These are phyloP conservation scores for Ectobius pallidus DNA, from an alignment of 2,888 invertebrate species.

Conservation along the genomic window DNA sequence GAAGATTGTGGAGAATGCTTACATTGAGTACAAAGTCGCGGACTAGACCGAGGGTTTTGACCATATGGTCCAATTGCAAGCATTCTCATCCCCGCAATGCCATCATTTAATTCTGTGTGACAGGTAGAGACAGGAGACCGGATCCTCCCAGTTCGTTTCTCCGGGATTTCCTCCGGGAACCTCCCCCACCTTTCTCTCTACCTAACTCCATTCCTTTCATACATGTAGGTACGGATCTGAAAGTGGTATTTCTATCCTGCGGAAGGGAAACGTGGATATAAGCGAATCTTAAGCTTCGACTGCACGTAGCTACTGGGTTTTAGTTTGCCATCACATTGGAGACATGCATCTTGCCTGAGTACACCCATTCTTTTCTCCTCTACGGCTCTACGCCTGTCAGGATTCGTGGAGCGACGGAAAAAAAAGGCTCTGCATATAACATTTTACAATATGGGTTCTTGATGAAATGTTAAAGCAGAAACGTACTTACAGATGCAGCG, in stretches of 20 bases:
- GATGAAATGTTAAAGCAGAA: too few relatives aligned
- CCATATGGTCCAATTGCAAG: slow-evolving; percentile 8
- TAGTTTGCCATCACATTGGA: neutral
- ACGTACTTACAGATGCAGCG: too few relatives aligned
- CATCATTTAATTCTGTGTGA: slow-evolving; percentile 44
- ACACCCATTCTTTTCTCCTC: neutral
- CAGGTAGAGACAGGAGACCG: slow-evolving; percentile 41
- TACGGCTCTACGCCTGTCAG: neutral
- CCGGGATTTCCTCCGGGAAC: slow-evolving; percentile 42
- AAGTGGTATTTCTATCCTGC: neutral
- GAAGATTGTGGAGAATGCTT: too few relatives aligned
- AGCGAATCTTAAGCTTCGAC: slow-evolving; percentile 7
- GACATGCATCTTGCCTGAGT: neutral
- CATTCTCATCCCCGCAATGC: neutral
- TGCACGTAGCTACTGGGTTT: slow-evolving; percentile 11
- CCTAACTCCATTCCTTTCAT: too few relatives aligned
- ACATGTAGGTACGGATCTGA: neutral
- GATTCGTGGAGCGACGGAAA: too few relatives aligned
- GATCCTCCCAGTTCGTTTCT: slow-evolving; percentile 37
- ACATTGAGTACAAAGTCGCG: too few relatives aligned
- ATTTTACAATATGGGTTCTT: neutral
- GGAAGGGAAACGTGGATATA: neutral
- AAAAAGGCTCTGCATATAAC: neutral
- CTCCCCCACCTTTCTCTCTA: slow-evolving; percentile 10
- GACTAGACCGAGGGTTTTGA: neutral